Evolutionary conservation across 2,113 vertebrate species (phyloP), one percentile per base, ranked within the genome.

Genomic region (Ondatra zibethicus): DNA sequence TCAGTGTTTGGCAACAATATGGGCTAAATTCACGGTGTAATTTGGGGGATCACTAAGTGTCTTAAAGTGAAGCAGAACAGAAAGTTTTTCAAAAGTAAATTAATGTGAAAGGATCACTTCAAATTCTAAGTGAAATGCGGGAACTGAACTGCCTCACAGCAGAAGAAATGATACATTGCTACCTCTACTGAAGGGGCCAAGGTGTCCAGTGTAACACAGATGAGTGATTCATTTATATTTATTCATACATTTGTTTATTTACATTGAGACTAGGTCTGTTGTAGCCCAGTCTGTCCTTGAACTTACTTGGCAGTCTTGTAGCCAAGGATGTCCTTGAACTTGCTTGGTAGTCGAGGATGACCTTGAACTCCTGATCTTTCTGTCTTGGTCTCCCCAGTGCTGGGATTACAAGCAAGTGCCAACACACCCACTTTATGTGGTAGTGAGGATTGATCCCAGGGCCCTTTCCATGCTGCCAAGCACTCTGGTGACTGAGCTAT

Each of bases 1-100:
- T 63, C 14, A 50, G 16, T 66, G 61, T 73, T 42, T 85, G 39
- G 3, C 33, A 73, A 47, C 68, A 77, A 13, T 9, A 52, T 80
- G 33, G 78, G 5, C 17, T 85, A 10, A 66, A 52, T 81, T 66
- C 42, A 70, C 42, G 25, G 10, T 65, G 36, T 89, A 58, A 89
- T 39, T 65, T 61, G 78, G 63, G 42, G 42, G 19, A 55, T 93
- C 63, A 92, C 33, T 92, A 84, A 96, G 55, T 84, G 91, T 31
- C 16, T 72, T 91, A 91, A 75, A 27, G 88, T 88, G 75, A 76
- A 70, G 76, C 1, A 91, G 36, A 86, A 94, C 52, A 77, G 55
- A 70, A 89, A 89, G 87, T 31, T 29, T 63, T 58, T 96, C 36
- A 85, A 66, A 63, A 91, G 70, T 52, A 80, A 65, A 75, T 81